phyloP scores from a whole-genome alignment of 2,888 invertebrate species.

The Luffia ferchaultella region DNA sequence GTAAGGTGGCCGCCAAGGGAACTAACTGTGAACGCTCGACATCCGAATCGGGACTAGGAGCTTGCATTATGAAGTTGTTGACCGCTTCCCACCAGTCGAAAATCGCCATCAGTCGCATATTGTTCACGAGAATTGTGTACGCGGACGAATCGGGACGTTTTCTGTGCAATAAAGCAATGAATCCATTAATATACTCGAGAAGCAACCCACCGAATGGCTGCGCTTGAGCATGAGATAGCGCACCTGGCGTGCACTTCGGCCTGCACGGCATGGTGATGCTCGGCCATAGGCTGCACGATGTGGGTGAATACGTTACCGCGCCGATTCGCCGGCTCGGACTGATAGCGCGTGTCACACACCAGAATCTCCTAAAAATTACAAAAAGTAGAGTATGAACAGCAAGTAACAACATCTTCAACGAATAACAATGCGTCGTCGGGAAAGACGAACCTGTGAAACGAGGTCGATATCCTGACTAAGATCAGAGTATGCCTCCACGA shows the following conservation, averaged over 20 bases:
- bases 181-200: neutral
- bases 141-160: slow-evolving; percentile 73
- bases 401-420: neutral
- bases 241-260: slow-evolving; percentile 76
- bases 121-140: slow-evolving; percentile 90
- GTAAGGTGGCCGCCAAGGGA: too few species aligned
- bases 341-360: slow-evolving; percentile 78
- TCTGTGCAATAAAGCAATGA: slow-evolving; percentile 30
- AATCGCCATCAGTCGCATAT: slow-evolving; percentile 93
- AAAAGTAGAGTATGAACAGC: too few species aligned
- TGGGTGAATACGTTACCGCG: slow-evolving; percentile 87
- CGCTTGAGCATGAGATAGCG: neutral
- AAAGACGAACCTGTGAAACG: slow-evolving; percentile 83
- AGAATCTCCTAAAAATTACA: slow-evolving; percentile 71
- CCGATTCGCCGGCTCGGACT: slow-evolving; percentile 71
- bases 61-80: slow-evolving; percentile 77
- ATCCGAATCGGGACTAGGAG: slow-evolving; percentile 29
- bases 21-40: neutral
- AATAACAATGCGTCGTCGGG: too few species aligned
- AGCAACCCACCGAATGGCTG: too few species aligned
- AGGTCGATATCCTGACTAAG: slow-evolving; percentile 91
- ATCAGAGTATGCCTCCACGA: slow-evolving; percentile 87
- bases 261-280: slow-evolving; percentile 69
- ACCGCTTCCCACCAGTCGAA: slow-evolving; percentile 93
- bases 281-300: slow-evolving; percentile 82